These are phyloP conservation scores for Phlogophora meticulosa DNA, from an alignment of 2,888 invertebrate genomes.

Conservation along the genomic window DNA sequence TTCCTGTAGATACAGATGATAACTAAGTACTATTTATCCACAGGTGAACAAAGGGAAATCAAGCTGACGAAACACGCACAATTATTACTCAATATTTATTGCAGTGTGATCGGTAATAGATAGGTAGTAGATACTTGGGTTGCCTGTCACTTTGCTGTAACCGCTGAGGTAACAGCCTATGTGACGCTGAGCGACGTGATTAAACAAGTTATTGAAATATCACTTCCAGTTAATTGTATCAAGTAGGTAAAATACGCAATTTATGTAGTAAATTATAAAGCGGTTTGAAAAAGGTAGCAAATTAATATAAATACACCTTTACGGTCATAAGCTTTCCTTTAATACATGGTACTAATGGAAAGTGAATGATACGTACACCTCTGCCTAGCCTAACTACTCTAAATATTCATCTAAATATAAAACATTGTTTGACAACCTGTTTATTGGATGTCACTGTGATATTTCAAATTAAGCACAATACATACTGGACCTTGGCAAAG, in stretches of 20 bases:
- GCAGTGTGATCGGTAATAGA: conserved; percentile 21
- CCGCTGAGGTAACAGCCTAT: conserved; percentile 30
- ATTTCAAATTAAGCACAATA: conserved; percentile 11
- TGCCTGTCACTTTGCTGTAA: conserved; percentile 33
- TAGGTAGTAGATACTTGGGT: conserved; percentile 17
- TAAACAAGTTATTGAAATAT: conserved; percentile 24
- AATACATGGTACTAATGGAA: no score
- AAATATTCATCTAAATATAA: conserved; percentile 7
- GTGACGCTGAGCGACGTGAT: conserved; percentile 32
- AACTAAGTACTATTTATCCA: not conserved
- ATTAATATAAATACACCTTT: no score
- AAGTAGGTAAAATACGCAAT: not conserved
- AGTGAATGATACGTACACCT: no score
- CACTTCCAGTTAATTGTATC: conserved; percentile 6
- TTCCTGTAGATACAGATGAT: conserved; percentile 1
- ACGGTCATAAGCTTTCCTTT: no score
- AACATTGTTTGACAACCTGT: not conserved
- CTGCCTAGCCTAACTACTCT: no score
- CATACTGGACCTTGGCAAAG: conserved; percentile 33
- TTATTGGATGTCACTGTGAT: not conserved
- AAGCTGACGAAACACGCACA: conserved; percentile 26
- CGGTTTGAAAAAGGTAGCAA: not conserved
- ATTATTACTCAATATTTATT: conserved; percentile 24
- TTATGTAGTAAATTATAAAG: not conserved
- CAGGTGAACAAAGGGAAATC: conserved; percentile 5